phyloP scores from a whole-genome alignment of 2,797 vertebrate species.

The Anniella stebbinsi region DNA sequence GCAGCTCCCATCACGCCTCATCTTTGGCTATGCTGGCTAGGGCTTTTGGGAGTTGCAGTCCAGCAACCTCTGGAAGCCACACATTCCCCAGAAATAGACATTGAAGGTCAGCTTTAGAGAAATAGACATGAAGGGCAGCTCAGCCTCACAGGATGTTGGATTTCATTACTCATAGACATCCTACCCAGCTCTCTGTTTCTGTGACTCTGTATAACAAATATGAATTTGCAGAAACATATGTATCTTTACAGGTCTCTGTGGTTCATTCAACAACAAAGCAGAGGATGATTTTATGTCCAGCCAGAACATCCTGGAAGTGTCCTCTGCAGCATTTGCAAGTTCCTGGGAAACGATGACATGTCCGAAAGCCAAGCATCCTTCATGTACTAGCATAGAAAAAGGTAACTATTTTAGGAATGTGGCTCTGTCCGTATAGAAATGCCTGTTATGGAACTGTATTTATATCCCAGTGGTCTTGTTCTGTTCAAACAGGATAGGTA shows the following conservation, averaged over 20 bases:
- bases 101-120: too few relatives aligned
- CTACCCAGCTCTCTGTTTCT: not conserved
- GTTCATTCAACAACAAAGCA: slow-evolving; percentile 82
- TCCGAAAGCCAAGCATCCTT: slow-evolving; percentile 45
- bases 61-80: too few relatives aligned
- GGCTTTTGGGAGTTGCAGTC: too few relatives aligned
- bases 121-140: too few relatives aligned
- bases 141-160: not conserved
- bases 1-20: too few relatives aligned
- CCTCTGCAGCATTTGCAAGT: slow-evolving; percentile 76
- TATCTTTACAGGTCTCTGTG: slow-evolving; percentile 83
- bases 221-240: not conserved
- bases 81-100: too few relatives aligned
- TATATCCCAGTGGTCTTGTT: not conserved
- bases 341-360: slow-evolving; percentile 81
- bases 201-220: not conserved
- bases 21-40: too few relatives aligned
- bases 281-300: slow-evolving; percentile 85
- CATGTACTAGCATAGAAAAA: slow-evolving; percentile 79
- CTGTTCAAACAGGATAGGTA: not conserved
- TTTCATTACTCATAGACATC: not conserved
- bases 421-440: not conserved
- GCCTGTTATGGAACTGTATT: not conserved
- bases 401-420: slow-evolving; percentile 67
- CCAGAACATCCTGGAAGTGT: slow-evolving; percentile 82